phyloP scores from a whole-genome alignment of 1,140 invertebrate species.

The Diabrotica undecimpunctata region DNA sequence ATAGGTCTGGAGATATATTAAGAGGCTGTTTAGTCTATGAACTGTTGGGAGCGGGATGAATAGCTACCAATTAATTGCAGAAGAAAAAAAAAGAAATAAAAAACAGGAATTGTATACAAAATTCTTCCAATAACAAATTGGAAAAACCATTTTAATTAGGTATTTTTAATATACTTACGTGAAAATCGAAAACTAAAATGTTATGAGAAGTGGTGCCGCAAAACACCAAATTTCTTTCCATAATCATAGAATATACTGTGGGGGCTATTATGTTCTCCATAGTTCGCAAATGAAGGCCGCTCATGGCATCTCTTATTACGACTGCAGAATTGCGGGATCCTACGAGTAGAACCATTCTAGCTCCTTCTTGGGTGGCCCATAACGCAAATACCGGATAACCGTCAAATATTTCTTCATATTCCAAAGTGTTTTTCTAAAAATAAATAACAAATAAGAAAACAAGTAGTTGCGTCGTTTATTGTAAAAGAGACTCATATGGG shows the following conservation, averaged over 20 bases:
- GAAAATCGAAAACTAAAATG: constrained; percentile 40
- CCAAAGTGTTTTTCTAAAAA: constrained; percentile 46
- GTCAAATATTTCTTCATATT: constrained; percentile 49
- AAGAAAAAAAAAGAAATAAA: too few relatives aligned
- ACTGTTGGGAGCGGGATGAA: background rate
- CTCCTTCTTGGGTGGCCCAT: constrained; percentile 54
- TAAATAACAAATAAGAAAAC: background rate
- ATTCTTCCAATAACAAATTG: too few relatives aligned
- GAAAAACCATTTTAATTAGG: too few relatives aligned
- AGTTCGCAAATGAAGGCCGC: constrained; percentile 50
- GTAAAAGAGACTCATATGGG: too few relatives aligned
- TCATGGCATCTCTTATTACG: constrained; percentile 53
- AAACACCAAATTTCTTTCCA: constrained; percentile 38
- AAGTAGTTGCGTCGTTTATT: too few relatives aligned
- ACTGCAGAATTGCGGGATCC: constrained; percentile 54
- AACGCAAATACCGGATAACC: constrained; percentile 51
- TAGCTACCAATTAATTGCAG: background rate
- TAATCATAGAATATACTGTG: constrained; percentile 40
- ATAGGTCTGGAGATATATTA: too few relatives aligned
- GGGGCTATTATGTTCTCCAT: constrained; percentile 24
- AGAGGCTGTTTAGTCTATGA: background rate
- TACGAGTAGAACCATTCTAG: constrained; percentile 52
- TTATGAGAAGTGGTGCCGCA: constrained; percentile 42
- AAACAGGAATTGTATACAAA: too few relatives aligned
- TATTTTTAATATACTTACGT: constrained; percentile 31